phyloP scores from a whole-genome alignment of 2,797 vertebrate species.

The Etheostoma nigrum region DNA sequence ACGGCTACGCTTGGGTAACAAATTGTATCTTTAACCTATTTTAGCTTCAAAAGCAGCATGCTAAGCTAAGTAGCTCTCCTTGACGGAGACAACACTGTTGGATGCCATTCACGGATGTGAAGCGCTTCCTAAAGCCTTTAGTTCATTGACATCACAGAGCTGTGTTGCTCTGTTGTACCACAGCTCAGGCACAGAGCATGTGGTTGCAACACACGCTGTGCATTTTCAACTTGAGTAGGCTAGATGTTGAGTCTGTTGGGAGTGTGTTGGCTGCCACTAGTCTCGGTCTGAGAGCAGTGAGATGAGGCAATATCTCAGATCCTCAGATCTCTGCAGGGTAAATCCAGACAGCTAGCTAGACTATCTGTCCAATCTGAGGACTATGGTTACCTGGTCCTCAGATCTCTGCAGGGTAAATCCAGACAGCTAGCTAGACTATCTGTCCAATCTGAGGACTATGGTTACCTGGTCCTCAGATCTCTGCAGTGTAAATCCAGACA shows the following conservation, averaged over 20 bases:
- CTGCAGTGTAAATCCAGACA: too few relatives aligned
- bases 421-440: too few relatives aligned
- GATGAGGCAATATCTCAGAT: constrained; percentile 17
- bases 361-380: too few relatives aligned
- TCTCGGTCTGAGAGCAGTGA: constrained; percentile 27
- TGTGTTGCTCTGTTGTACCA: not conserved
- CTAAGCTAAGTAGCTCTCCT: constrained; percentile 27
- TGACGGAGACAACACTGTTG: not conserved
- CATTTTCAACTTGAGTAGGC: too few relatives aligned
- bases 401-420: too few relatives aligned
- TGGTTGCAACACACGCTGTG: not conserved
- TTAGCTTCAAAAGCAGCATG: constrained; percentile 42
- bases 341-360: too few relatives aligned
- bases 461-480: too few relatives aligned
- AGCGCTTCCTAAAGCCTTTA: constrained; percentile 40
- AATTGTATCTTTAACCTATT: constrained; percentile 53
- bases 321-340: too few relatives aligned
- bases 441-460: too few relatives aligned
- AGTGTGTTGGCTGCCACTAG: constrained; percentile 10
- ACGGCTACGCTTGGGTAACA: constrained; percentile 32
- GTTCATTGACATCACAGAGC: constrained; percentile 1
- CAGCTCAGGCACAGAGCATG: not conserved
- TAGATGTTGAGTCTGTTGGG: constrained; percentile 4
- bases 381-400: too few relatives aligned
- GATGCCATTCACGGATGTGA: constrained; percentile 30